Evolutionary conservation across 2,888 invertebrate species (phyloP).

Genomic region (Drepana falcataria): DNA sequence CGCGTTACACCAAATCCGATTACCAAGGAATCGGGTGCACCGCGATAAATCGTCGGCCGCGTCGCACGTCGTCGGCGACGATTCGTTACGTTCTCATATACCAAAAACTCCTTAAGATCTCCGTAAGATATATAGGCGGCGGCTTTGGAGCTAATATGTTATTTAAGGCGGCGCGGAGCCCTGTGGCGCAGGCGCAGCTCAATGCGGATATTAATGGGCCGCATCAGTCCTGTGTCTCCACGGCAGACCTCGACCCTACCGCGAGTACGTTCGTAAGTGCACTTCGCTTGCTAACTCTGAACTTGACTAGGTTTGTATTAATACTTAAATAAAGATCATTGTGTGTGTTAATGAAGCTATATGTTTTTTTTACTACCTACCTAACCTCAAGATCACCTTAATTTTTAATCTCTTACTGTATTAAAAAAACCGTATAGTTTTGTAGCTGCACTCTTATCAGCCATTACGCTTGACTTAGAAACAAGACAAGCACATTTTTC

Average conservation of each 20-base stretch:
- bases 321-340: neutral
- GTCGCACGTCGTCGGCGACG: constrained; percentile 60
- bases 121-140: constrained; percentile 62
- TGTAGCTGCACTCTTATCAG: too few relatives aligned
- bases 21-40: constrained; percentile 59
- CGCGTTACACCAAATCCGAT: constrained; percentile 56
- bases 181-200: constrained; percentile 66
- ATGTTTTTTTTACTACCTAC: too few relatives aligned
- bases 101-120: constrained; percentile 49
- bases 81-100: constrained; percentile 69
- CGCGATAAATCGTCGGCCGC: constrained; percentile 60
- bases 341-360: too few relatives aligned
- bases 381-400: too few relatives aligned
- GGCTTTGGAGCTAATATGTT: constrained; percentile 71
- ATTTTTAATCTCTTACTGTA: too few relatives aligned
- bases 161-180: constrained; percentile 61
- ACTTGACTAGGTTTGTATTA: neutral
- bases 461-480: too few relatives aligned
- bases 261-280: neutral
- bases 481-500: too few relatives aligned
- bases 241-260: neutral
- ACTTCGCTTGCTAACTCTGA: neutral
- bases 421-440: too few relatives aligned
- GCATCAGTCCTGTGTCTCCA: constrained; percentile 44
- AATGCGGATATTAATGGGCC: constrained; percentile 67